These are phyloP conservation scores for Heliothis subflexa DNA, from an alignment of 1,140 invertebrate genomes.

Conservation along the genomic window DNA sequence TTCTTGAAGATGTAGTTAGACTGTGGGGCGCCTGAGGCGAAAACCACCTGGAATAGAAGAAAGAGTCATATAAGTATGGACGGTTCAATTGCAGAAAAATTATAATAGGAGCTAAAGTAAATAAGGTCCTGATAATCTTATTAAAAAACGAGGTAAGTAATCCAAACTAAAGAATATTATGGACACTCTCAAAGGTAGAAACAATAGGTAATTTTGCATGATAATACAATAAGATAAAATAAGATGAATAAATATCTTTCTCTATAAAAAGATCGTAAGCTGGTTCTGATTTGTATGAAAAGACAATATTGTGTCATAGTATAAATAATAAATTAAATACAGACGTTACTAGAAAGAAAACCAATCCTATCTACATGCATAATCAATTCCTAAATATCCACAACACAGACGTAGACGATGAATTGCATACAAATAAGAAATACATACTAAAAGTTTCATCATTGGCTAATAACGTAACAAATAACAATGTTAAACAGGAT, in stretches of 20 bases:
- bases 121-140: too few relatives aligned
- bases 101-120: background rate
- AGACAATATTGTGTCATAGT: too few relatives aligned
- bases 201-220: background rate
- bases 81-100: background rate
- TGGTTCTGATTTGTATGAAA: too few relatives aligned
- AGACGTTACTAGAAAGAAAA: too few relatives aligned
- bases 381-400: too few relatives aligned
- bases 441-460: slow-evolving; percentile 8
- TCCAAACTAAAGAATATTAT: too few relatives aligned
- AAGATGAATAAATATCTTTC: too few relatives aligned
- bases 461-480: slow-evolving; percentile 3
- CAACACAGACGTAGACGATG: background rate
- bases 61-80: background rate
- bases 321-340: too few relatives aligned
- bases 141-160: too few relatives aligned
- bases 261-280: too few relatives aligned
- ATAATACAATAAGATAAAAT: background rate
- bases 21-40: slow-evolving; percentile 62
- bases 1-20: slow-evolving; percentile 76
- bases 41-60: slow-evolving; percentile 61
- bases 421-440: background rate
- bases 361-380: too few relatives aligned
- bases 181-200: too few relatives aligned
- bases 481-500: slow-evolving; percentile 26